phyloP scores from a whole-genome alignment of 2,888 invertebrate genomes.

The Lycocerus yunnanus region DNA sequence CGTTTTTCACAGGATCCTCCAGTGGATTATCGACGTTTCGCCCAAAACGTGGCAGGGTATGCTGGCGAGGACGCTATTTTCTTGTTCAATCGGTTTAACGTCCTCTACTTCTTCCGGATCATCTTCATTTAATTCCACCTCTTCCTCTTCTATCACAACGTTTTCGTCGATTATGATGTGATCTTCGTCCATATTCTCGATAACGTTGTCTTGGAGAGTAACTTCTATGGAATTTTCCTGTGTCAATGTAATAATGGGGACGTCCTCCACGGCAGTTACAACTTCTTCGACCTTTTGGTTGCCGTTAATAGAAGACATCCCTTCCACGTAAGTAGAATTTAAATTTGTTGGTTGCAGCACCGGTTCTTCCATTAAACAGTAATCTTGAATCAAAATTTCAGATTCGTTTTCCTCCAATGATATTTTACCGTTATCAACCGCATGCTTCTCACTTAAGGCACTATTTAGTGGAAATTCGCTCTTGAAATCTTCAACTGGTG shows the following conservation, averaged over 20 bases:
- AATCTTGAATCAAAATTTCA: background rate
- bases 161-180: background rate
- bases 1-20: slow-evolving; percentile 48
- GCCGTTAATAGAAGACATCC: background rate
- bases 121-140: background rate
- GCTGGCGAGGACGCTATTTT: background rate
- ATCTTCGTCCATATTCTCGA: background rate
- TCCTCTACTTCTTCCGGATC: background rate
- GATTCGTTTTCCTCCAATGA: background rate
- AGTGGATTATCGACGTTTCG: slow-evolving; percentile 52
- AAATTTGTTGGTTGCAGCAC: background rate
- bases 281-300: background rate
- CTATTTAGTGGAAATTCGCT: background rate
- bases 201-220: background rate
- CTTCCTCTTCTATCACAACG: background rate
- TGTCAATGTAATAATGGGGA: background rate
- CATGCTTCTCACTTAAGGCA: background rate
- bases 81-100: background rate
- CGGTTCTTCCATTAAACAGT: background rate
- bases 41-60: slow-evolving; percentile 55
- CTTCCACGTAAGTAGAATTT: background rate
- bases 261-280: background rate
- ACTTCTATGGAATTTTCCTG: background rate
- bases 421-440: background rate
- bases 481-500: background rate